Conservation (phyloP, 2,888 invertebrate genomes). For the Andrena bicolor region DNA sequence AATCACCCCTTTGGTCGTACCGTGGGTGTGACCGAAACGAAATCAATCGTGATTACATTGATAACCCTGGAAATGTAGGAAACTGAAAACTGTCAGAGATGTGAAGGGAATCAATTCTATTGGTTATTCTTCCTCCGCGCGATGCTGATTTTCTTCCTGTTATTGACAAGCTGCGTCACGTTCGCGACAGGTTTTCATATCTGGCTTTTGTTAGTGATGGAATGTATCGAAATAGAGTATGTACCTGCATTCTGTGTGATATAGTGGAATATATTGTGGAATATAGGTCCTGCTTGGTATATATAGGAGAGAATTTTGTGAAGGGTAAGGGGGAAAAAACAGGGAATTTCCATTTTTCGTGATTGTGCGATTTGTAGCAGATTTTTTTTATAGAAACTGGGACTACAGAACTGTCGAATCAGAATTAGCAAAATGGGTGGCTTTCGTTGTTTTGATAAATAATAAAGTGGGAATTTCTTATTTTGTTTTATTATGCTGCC, state of each 20-base stretch:
- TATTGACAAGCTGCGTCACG: constrained; percentile 43
- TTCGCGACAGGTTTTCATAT: constrained; percentile 29
- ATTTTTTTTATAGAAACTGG: no score
- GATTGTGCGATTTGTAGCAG: no score
- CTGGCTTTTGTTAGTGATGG: constrained; percentile 16
- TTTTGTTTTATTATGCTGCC: no score
- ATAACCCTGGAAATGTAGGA: constrained; percentile 22
- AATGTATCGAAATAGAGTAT: constrained; percentile 4
- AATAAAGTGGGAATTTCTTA: no score
- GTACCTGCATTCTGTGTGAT: constrained; percentile 7
- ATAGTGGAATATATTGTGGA: neutral
- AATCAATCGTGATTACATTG: constrained; percentile 69
- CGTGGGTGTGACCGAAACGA: constrained; percentile 72
- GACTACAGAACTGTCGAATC: no score
- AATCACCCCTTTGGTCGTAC: constrained; percentile 56
- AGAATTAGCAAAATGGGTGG: no score
- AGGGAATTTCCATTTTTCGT: no score
- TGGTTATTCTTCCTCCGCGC: constrained; percentile 27
- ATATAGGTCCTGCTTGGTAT: neutral
- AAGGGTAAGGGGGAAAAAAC: no score
- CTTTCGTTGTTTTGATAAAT: no score
- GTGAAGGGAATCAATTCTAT: constrained; percentile 42
- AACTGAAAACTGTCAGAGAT: constrained; percentile 37
- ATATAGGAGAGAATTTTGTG: no score
- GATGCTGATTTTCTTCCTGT: constrained; percentile 38